Evolutionary conservation across 2,888 invertebrate genomes (phyloP), one percentile per base, ranked within the genome.

Genomic region (Tortrix viridana): DNA sequence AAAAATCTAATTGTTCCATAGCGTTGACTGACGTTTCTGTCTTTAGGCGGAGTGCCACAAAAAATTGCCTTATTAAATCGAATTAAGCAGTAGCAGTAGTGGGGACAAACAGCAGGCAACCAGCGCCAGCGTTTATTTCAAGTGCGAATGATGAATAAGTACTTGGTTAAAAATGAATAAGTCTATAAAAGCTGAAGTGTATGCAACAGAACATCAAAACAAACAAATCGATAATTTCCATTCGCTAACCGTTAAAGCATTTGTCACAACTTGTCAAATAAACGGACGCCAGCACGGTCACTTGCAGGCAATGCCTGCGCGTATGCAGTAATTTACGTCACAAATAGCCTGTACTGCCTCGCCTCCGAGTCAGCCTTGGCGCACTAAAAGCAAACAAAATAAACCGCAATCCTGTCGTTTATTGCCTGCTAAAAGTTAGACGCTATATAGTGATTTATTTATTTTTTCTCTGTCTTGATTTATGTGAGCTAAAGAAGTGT

Each of bases 401-500:
- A 72, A 74, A 73, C 71, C 71, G 72, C 72, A 71, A 68, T 68
- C 67, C 70, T 71, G 68, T 71, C 74, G 70, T 79, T 73, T 76
- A 79, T 74, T 72, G 71, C 70, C 67, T 65, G 69, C 73, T 81
- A 75, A 80, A 81, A 81, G 73, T 75, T 75, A 73, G 70, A 70
- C 69, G 69, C 69, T 69, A 70, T 67, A 73, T 74, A 75, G 76
- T 81, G 76, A 80, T 82, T 80, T 81, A 79, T 80, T 74, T 67
- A 79, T 79, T 82, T 81, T 80, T 83, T 79, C 74, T 70, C 55
- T 70, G 72, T 71, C 71, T 75, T 79, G 77, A 81, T 85, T 83
- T 82, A 84, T 78, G 76, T 74, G 74, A 65, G 74, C 72, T 77
- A 80, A 82, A 84, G 78, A 82, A 80, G 74, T 81, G 80, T 81